Evolutionary conservation across 2,113 vertebrate genomes (phyloP), one percentile per base, ranked within the genome.

Genomic region (Rhodinocichla rosea): DNA sequence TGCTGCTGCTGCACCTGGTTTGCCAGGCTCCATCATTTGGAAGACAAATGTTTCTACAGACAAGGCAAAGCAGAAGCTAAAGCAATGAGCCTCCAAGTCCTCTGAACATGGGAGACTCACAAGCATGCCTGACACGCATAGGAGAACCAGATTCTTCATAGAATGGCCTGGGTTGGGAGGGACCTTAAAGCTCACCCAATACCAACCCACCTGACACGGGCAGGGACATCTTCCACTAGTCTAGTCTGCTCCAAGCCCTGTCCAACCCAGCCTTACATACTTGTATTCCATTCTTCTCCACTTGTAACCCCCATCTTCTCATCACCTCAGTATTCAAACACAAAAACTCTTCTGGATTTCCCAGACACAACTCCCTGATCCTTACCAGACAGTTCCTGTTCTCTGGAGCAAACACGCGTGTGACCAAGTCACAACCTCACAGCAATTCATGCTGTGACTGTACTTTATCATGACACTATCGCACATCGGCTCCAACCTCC

Each of bases 351-450:
- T 26, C 10, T 16, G 20, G 14, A 6, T 33, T 79, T 52, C 53
- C 37, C 65, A 83, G 26, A n/a, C 6, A 6, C 18, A 53, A 27
- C 3, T 3, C 19, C 22, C 21, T 11, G 20, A 40, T 11, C 15
- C 35, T 15, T 7, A 20, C 7, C 74, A 78, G 30, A 32, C 17
- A 55, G 5, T 2, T 64, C 76, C 56, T 26, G 3, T 9, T 39
- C 32, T 30, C 35, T 1, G 0, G 24, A 73, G 60, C 78, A 64
- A 87, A n/a, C 20, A 15, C 0, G 0, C 1, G 0, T 1, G 1
- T 23, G 45, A 62, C 35, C 26, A 12, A 35, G 37, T 15, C 37
- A n/a, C 63, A 45, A 22, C 22, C 42, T 27, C 8, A 28, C 23
- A 0, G 2, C 1, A 12, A 28, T 8, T 35, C 26, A 9, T 15